phyloP scores from a whole-genome alignment of 2,888 invertebrate species.

The Sepiola atlantica region DNA sequence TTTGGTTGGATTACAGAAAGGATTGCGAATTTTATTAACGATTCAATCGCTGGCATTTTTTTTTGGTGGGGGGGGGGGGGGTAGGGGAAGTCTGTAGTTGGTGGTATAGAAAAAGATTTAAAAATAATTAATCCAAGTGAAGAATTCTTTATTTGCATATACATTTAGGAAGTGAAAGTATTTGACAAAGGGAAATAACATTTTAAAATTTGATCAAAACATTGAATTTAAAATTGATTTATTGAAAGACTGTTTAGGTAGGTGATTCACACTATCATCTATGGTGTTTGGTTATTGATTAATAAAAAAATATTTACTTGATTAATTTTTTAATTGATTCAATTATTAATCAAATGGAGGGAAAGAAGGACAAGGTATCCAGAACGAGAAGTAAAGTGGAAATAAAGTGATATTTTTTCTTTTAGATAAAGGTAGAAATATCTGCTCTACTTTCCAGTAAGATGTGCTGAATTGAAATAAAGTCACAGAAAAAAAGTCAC shows the following conservation, averaged over 20 bases:
- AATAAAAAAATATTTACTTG: neutral
- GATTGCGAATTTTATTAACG: no score
- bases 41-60: no score
- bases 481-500: no score
- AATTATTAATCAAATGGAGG: neutral
- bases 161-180: neutral
- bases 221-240: neutral
- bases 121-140: neutral
- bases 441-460: no score
- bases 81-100: neutral
- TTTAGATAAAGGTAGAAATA: no score
- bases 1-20: no score
- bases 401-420: no score
- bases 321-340: neutral
- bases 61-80: no score
- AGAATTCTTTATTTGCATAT: neutral
- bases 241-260: conserved; percentile 14
- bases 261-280: neutral
- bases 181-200: neutral
- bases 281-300: neutral
- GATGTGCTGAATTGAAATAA: no score
- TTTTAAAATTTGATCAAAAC: neutral
- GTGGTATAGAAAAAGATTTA: neutral
- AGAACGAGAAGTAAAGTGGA: neutral
- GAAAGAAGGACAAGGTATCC: neutral